Evolutionary conservation across 2,888 invertebrate species (phyloP).

Genomic region (Oscheius sp.): DNA sequence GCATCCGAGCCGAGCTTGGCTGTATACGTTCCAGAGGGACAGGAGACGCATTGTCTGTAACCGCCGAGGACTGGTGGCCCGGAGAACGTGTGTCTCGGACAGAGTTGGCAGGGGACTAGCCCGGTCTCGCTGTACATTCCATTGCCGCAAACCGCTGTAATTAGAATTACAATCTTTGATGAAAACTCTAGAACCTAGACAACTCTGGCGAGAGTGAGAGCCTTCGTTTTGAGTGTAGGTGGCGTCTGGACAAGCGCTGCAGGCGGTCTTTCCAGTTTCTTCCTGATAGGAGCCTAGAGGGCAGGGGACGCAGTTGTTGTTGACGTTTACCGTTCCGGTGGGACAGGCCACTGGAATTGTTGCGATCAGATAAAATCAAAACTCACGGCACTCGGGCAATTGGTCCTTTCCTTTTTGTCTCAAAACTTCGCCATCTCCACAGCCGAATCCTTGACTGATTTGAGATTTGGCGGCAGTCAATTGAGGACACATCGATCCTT

Average conservation of each 20-base stretch:
- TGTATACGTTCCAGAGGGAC: slow-evolving; percentile 74
- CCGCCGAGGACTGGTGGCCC: slow-evolving; percentile 61
- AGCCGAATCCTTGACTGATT: slow-evolving; percentile 88
- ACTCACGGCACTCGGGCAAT: slow-evolving; percentile 89
- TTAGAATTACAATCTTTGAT: no score
- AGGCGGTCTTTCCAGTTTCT: slow-evolving; percentile 79
- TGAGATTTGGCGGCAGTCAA: slow-evolving; percentile 74
- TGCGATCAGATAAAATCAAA: neutral
- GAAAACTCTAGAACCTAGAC: slow-evolving; percentile 50
- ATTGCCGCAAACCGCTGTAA: slow-evolving; percentile 85
- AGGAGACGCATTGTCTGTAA: slow-evolving; percentile 80
- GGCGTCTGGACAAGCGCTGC: slow-evolving; percentile 90
- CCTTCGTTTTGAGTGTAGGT: slow-evolving; percentile 85
- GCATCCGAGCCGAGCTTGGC: slow-evolving; percentile 71
- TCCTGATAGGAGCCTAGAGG: slow-evolving; percentile 84
- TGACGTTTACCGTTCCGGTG: slow-evolving; percentile 90
- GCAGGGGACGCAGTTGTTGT: slow-evolving; percentile 86
- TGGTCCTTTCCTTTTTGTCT: slow-evolving; percentile 84
- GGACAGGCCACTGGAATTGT: slow-evolving; percentile 86
- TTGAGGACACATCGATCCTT: slow-evolving; percentile 49
- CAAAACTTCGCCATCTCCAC: slow-evolving; percentile 89
- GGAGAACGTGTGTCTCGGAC: slow-evolving; percentile 86
- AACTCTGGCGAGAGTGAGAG: slow-evolving; percentile 73
- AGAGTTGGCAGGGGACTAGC: slow-evolving; percentile 90
- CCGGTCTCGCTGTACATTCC: slow-evolving; percentile 95